Evolutionary conservation across 2,797 vertebrate species (phyloP).

Genomic region (Sternarchorhynchus goeldii): DNA sequence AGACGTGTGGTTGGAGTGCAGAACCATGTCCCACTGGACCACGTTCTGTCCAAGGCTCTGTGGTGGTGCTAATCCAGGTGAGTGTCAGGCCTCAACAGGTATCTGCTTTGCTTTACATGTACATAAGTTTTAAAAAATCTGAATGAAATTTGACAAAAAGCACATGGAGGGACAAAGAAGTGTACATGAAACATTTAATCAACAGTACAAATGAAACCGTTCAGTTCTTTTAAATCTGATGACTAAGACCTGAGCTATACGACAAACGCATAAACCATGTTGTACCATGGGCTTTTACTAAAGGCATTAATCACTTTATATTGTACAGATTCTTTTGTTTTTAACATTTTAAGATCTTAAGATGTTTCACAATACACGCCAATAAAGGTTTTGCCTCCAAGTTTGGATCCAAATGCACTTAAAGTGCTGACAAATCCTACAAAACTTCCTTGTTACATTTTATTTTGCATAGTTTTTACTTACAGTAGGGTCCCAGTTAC

Average conservation of each 20-base stretch:
- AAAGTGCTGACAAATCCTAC: not conserved
- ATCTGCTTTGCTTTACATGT: not conserved
- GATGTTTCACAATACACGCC: constrained; percentile 13
- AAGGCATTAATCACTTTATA: not conserved
- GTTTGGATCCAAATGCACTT: constrained; percentile 27
- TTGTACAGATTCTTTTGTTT: constrained; percentile 2
- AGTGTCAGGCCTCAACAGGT: not conserved
- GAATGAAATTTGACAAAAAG: not conserved
- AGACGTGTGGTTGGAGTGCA: not conserved
- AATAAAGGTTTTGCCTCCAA: constrained; percentile 52
- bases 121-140: not conserved
- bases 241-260: not conserved
- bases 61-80: not conserved
- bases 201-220: not conserved
- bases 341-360: constrained; percentile 1
- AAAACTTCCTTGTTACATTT: not conserved
- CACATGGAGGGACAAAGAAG: not conserved
- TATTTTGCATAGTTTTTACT: constrained; percentile 11
- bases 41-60: not conserved
- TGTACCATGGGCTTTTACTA: constrained; percentile 42
- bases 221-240: not conserved
- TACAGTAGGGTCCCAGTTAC: not conserved
- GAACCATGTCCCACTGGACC: not conserved
- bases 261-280: not conserved
- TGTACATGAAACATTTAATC: constrained; percentile 8